Percentiles rank a stretch among this genome's conserved stretches.
Conservation (phyloP, 30 jellyfish, hydroid and myxozoan genomes). For the Aurelia aurita region DNA sequence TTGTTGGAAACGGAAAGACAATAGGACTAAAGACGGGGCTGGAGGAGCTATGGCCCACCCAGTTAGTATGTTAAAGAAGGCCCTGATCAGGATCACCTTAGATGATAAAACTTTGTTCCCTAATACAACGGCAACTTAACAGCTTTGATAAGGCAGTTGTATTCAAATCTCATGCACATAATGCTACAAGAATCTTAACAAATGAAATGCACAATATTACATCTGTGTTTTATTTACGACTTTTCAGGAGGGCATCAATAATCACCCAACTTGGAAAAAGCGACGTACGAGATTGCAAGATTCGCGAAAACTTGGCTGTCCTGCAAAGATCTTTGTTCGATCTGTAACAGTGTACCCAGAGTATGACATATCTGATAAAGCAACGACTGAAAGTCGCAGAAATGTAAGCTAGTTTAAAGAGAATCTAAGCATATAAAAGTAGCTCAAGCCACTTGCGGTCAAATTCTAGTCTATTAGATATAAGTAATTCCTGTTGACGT, state of each 20-base stretch:
- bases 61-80: too few species aligned
- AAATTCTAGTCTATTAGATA: too few species aligned
- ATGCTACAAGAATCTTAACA: slow-evolving; percentile 21
- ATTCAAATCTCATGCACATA: background rate
- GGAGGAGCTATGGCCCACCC: too few species aligned
- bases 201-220: slow-evolving; percentile 9
- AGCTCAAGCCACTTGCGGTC: too few species aligned
- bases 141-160: background rate
- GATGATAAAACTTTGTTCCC: too few species aligned
- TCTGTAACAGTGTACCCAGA: slow-evolving; percentile 26
- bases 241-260: slow-evolving; percentile 42
- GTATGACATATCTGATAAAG: slow-evolving; percentile 17
- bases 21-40: too few species aligned
- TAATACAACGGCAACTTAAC: too few species aligned
- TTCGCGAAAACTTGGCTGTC: slow-evolving; percentile 48
- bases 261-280: slow-evolving; percentile 28
- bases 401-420: background rate
- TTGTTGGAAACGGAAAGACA: too few species aligned
- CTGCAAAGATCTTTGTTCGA: slow-evolving; percentile 49
- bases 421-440: too few species aligned
- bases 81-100: too few species aligned
- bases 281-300: slow-evolving; percentile 27
- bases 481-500: too few species aligned
- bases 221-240: slow-evolving; percentile 13
- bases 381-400: slow-evolving; percentile 21